These are phyloP conservation scores for Timema podura DNA, from an alignment of 2,888 invertebrate species.

Conservation along the genomic window DNA sequence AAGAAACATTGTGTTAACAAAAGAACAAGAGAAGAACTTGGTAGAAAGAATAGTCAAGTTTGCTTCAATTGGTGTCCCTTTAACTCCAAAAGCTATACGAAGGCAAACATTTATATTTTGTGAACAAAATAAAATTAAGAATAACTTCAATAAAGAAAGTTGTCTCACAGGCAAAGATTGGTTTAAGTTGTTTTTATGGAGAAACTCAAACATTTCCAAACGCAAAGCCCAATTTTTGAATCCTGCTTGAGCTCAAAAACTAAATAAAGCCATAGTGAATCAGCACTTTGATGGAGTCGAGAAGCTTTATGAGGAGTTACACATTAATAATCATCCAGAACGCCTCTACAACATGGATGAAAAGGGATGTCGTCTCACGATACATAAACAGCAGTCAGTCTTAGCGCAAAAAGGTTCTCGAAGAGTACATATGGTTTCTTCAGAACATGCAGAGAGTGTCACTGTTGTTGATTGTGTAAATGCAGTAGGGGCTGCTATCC, in stretches of 20 bases:
- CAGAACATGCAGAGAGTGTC: conserved; percentile 26
- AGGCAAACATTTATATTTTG: too few relatives aligned
- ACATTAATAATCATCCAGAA: conserved; percentile 33
- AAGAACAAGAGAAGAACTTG: too few relatives aligned
- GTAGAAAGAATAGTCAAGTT: too few relatives aligned
- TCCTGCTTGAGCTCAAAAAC: conserved; percentile 34
- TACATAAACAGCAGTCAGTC: conserved; percentile 23
- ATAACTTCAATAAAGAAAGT: too few relatives aligned
- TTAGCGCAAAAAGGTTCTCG: conserved; percentile 23
- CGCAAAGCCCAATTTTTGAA: conserved; percentile 37
- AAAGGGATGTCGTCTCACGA: conserved; percentile 22
- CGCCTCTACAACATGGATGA: conserved; percentile 36
- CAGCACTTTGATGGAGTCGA: conserved; percentile 36
- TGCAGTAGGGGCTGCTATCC: not conserved
- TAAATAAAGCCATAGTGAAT: conserved; percentile 33
- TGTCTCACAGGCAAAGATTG: too few relatives aligned
- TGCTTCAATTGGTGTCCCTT: too few relatives aligned
- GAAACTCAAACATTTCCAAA: conserved; percentile 33
- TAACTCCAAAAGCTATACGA: too few relatives aligned
- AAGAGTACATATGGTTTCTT: conserved; percentile 22
- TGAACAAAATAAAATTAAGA: too few relatives aligned
- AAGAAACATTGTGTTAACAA: too few relatives aligned
- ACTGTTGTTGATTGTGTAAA: conserved; percentile 13
- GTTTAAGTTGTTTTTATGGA: conserved; percentile 29
- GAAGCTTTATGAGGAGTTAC: conserved; percentile 31